Conservation (phyloP, 2,888 invertebrate species). For the Atrina japonica region DNA sequence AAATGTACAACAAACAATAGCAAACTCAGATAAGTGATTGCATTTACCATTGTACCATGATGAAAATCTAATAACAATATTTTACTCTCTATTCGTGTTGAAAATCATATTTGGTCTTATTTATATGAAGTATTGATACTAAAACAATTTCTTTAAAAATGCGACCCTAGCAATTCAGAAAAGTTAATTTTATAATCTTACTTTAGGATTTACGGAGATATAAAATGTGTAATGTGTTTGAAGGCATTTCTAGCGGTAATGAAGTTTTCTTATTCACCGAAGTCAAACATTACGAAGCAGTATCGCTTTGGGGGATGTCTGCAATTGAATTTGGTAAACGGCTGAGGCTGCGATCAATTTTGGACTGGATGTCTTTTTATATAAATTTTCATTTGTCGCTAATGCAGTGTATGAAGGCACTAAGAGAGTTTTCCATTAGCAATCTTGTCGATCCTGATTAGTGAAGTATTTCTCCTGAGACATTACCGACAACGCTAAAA, state of each 20-base stretch:
- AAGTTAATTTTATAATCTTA: constrained; percentile 72
- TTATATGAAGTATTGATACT: constrained; percentile 62
- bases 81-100: constrained; percentile 26
- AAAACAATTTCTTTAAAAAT: constrained; percentile 73
- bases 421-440: constrained; percentile 69
- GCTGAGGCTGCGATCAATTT: constrained; percentile 59
- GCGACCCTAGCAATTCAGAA: constrained; percentile 65
- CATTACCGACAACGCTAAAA: constrained; percentile 10
- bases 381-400: constrained; percentile 63
- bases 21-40: background rate
- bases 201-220: constrained; percentile 63
- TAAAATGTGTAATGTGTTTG: constrained; percentile 73
- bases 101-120: constrained; percentile 64
- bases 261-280: constrained; percentile 57
- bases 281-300: constrained; percentile 50
- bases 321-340: constrained; percentile 74
- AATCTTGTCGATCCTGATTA: constrained; percentile 71
- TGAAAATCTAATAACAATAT: constrained; percentile 29
- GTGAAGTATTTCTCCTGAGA: constrained; percentile 54
- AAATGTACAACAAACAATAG: background rate
- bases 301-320: constrained; percentile 59
- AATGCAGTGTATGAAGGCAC: constrained; percentile 53
- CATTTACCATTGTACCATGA: background rate
- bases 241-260: constrained; percentile 63
- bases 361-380: constrained; percentile 47